Percentiles rank a stretch among this genome's conserved stretches.
phyloP scores from a whole-genome alignment of 2,888 invertebrate genomes.

The Buathra laborator region DNA sequence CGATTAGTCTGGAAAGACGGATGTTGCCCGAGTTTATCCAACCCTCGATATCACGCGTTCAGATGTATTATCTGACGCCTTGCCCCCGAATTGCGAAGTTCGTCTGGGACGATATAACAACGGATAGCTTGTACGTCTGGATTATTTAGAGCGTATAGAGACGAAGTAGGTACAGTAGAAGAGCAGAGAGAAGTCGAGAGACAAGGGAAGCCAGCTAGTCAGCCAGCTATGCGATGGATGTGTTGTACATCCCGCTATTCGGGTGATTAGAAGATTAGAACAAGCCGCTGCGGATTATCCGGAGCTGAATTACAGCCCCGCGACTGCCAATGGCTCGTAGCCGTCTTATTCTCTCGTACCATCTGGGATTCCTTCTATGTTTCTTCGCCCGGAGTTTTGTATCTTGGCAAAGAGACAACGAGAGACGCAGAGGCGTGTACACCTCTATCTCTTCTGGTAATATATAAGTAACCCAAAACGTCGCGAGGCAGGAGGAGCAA shows the following conservation, averaged over 20 bases:
- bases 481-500: slow-evolving; percentile 23
- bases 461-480: background rate
- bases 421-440: slow-evolving; percentile 45
- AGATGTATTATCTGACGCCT: slow-evolving; percentile 60
- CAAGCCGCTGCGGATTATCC: slow-evolving; percentile 61
- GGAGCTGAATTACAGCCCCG: slow-evolving; percentile 26
- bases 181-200: slow-evolving; percentile 19
- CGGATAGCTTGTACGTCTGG: slow-evolving; percentile 36
- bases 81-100: slow-evolving; percentile 17
- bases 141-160: slow-evolving; percentile 61
- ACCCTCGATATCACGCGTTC: slow-evolving; percentile 57
- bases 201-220: slow-evolving; percentile 23
- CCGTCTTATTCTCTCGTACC: slow-evolving; percentile 27
- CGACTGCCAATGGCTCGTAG: background rate
- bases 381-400: background rate
- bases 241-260: slow-evolving; percentile 50
- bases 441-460: background rate
- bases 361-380: slow-evolving; percentile 11
- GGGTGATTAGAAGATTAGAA: slow-evolving; percentile 64
- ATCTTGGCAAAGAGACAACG: slow-evolving; percentile 53
- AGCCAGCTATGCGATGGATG: slow-evolving; percentile 58
- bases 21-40: slow-evolving; percentile 59
- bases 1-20: slow-evolving; percentile 63
- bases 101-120: slow-evolving; percentile 36
- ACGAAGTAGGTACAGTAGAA: slow-evolving; percentile 1